A percentile compares a stretch with the other conserved stretches of the same genome.
These are phyloP conservation scores for Eucera pruinosa DNA, from an alignment of 2,888 invertebrate species.

Conservation along the genomic window DNA sequence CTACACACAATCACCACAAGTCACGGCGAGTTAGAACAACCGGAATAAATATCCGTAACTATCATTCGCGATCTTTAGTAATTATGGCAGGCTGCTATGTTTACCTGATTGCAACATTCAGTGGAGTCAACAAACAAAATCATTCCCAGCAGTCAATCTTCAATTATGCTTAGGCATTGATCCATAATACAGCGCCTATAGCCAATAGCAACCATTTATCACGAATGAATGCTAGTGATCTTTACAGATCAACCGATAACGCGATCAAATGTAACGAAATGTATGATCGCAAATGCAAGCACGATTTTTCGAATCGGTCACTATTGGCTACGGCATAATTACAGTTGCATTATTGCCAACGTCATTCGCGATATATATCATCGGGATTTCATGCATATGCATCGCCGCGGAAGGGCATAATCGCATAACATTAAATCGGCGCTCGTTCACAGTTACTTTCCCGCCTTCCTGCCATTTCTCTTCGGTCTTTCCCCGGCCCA, in stretches of 20 bases:
- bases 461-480: constrained; percentile 64
- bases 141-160: background rate
- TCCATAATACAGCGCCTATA: background rate
- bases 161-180: background rate
- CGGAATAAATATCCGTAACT: background rate
- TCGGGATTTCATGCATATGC: constrained; percentile 75
- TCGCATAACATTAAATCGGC: constrained; percentile 64
- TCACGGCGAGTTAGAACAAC: background rate
- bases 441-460: constrained; percentile 60
- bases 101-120: background rate
- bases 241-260: constrained; percentile 54
- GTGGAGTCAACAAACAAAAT: constrained; percentile 17
- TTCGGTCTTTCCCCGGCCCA: constrained; percentile 40
- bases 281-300: constrained; percentile 42
- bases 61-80: background rate
- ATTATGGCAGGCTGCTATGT: background rate
- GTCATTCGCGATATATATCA: constrained; percentile 81
- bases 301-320: constrained; percentile 26
- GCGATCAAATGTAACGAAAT: constrained; percentile 37
- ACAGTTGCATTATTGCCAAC: constrained; percentile 79
- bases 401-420: constrained; percentile 72
- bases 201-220: background rate
- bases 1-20: background rate
- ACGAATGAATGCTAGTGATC: background rate
- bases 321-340: constrained; percentile 74